Conservation (phyloP, 2,797 vertebrate genomes). For the Eurystomus glaucurus region DNA sequence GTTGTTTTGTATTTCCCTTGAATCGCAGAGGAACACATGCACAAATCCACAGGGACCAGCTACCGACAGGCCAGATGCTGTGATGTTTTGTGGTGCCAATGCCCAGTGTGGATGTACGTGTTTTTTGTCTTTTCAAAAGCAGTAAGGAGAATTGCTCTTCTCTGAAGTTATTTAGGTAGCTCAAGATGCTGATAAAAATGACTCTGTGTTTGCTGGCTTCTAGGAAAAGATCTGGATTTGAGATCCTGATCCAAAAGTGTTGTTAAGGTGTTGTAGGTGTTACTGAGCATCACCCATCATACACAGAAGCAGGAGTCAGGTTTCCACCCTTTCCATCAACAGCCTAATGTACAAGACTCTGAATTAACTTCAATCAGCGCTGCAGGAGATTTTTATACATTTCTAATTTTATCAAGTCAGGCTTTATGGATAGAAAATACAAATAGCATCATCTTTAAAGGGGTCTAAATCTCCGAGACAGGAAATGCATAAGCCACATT, state of each 20-base stretch:
- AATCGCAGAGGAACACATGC: accelerated
- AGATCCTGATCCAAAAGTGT: not conserved
- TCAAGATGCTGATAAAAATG: not conserved
- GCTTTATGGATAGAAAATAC: not conserved
- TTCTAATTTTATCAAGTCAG: not conserved
- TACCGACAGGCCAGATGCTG: not conserved
- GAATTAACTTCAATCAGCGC: not conserved
- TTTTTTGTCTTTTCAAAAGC: not conserved
- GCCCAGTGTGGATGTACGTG: not conserved
- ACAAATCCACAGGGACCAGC: not conserved
- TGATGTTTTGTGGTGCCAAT: too few relatives aligned
- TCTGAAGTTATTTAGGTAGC: not conserved
- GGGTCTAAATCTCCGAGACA: not conserved
- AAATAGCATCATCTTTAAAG: not conserved
- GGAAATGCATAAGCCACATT: not conserved
- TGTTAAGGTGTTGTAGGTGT: not conserved
- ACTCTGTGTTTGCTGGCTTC: not conserved
- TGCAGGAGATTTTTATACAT: not conserved
- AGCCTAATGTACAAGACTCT: not conserved
- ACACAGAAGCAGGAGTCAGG: not conserved
- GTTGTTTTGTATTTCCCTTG: too few relatives aligned
- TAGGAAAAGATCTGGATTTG: not conserved
- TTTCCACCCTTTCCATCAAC: not conserved
- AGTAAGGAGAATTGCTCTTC: not conserved
- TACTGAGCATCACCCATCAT: not conserved